These are phyloP conservation scores for Avahi laniger DNA, from an alignment of 2,797 vertebrate species.

Conservation along the genomic window DNA sequence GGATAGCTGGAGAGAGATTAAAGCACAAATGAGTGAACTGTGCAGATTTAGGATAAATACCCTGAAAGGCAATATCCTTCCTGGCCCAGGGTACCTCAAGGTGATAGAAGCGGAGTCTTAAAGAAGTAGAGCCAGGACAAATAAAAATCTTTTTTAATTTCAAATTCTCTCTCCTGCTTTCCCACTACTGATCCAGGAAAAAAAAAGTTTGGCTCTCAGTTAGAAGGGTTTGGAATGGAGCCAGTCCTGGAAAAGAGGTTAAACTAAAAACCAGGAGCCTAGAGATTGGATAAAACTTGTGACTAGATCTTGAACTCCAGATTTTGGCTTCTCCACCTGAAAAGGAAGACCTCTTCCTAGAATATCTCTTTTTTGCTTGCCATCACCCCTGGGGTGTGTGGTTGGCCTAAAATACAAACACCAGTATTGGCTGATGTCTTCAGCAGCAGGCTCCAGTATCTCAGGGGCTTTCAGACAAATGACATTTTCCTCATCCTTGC, in stretches of 20 bases:
- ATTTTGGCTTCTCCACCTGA: background rate
- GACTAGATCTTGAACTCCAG: background rate
- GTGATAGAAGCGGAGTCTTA: background rate
- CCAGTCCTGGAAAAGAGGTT: background rate
- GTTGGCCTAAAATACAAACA: constrained; percentile 20
- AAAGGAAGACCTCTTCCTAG: background rate
- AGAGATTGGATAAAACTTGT: background rate
- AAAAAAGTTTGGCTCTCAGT: constrained; percentile 2
- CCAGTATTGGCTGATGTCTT: background rate
- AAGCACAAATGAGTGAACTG: background rate
- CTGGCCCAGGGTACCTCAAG: background rate
- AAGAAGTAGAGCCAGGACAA: background rate
- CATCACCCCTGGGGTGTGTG: background rate
- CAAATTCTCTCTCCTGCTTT: background rate
- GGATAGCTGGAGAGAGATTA: background rate
- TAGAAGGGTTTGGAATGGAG: background rate
- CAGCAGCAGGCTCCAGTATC: background rate
- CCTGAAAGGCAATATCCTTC: background rate
- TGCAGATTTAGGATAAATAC: background rate
- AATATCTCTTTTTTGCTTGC: background rate
- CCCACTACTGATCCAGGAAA: background rate
- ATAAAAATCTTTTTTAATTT: background rate
- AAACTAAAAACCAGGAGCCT: background rate
- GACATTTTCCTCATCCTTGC: constrained; percentile 10
- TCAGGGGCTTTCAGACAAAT: constrained; percentile 22